Evolutionary conservation across 2,888 invertebrate genomes (phyloP).

Genomic region (Cryptophagus acutangulus): DNA sequence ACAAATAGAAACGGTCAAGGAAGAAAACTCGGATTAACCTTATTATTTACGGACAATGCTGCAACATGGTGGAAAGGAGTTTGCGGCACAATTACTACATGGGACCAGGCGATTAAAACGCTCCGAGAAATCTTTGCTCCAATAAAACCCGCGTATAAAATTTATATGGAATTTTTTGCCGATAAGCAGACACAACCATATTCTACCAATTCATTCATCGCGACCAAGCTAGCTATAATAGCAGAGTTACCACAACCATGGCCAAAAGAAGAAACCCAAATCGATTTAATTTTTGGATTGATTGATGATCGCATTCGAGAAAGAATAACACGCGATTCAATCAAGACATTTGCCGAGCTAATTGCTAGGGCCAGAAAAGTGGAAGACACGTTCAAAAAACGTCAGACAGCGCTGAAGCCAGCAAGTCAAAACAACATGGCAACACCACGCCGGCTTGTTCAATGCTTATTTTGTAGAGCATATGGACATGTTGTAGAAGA

Average conservation of each 20-base stretch:
- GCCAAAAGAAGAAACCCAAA: slow-evolving; percentile 21
- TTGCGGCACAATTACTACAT: no score
- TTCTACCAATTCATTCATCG: slow-evolving; percentile 19
- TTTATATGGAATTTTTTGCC: slow-evolving; percentile 20
- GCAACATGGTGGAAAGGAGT: slow-evolving; percentile 20
- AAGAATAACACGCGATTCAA: slow-evolving; percentile 4
- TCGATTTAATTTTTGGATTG: slow-evolving; percentile 23
- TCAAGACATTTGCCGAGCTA: slow-evolving; percentile 8
- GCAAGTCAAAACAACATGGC: not conserved
- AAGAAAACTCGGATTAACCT: no score
- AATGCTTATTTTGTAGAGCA: no score
- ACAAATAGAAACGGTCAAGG: no score
- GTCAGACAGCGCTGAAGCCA: no score
- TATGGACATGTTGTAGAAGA: slow-evolving; percentile 6
- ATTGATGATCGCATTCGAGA: slow-evolving; percentile 6
- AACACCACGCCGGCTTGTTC: no score
- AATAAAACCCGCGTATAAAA: slow-evolving; percentile 18
- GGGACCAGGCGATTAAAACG: slow-evolving; percentile 15
- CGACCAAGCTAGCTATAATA: slow-evolving; percentile 19
- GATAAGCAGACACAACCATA: no score
- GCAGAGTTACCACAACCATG: slow-evolving; percentile 18
- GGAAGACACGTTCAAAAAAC: slow-evolving; percentile 5
- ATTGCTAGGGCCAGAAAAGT: slow-evolving; percentile 8
- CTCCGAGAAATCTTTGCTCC: slow-evolving; percentile 21
- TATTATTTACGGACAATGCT: slow-evolving; percentile 17